phyloP scores from a whole-genome alignment of 2,797 vertebrate genomes.

The Nasua narica region DNA sequence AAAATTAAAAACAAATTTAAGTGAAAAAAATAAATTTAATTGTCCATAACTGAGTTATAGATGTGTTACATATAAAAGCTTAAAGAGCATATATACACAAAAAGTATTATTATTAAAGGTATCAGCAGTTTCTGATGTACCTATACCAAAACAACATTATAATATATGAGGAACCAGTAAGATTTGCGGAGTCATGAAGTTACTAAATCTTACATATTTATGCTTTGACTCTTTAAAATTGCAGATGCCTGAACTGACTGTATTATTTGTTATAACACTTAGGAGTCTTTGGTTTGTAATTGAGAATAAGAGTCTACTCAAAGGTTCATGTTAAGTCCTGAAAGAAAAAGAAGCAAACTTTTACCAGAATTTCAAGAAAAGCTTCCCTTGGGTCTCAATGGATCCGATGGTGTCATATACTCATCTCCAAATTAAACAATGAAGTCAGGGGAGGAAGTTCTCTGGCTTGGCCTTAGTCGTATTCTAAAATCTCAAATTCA shows the following conservation, averaged over 20 bases:
- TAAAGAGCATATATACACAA: neutral
- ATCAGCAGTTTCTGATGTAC: neutral
- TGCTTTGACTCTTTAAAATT: neutral
- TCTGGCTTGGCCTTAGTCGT: neutral
- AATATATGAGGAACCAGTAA: neutral
- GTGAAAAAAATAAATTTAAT: neutral
- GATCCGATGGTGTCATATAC: neutral
- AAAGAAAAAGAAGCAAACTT: neutral
- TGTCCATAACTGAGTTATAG: neutral
- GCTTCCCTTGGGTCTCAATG: neutral
- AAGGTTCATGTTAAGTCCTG: neutral
- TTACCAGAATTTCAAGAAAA: neutral
- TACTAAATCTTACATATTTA: neutral
- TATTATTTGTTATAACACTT: neutral
- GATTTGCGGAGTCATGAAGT: neutral
- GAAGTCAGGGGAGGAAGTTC: neutral
- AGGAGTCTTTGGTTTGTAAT: neutral
- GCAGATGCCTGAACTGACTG: neutral
- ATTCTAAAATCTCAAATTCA: neutral
- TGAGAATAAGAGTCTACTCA: neutral
- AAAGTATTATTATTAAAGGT: neutral
- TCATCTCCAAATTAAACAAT: neutral
- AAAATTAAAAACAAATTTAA: neutral
- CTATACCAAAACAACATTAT: neutral
- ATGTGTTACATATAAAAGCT: neutral